These are phyloP conservation scores for Dicaeum eximium DNA, from an alignment of 2,113 vertebrate species.

Conservation along the genomic window DNA sequence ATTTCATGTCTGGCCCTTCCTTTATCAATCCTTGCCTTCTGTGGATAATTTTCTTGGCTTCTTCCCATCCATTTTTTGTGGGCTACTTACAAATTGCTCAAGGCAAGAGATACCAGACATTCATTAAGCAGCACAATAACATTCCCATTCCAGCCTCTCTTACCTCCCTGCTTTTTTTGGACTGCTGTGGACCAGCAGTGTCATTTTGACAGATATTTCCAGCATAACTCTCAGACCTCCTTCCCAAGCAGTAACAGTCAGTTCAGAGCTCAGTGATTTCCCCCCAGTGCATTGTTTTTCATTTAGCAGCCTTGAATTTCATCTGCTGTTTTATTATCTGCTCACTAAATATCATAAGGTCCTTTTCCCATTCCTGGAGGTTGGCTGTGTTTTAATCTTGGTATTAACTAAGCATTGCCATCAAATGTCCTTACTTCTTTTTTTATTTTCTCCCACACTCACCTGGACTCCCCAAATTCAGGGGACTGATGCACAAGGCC, in stretches of 20 bases:
- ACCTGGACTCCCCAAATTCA: neutral
- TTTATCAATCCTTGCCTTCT: neutral
- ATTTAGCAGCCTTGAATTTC: constrained; percentile 52
- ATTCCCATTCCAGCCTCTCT: neutral
- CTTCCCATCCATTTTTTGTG: neutral
- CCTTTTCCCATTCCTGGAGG: neutral
- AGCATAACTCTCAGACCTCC: neutral
- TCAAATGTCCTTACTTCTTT: neutral
- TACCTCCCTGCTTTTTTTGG: neutral
- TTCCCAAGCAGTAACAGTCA: neutral
- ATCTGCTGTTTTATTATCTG: constrained; percentile 13
- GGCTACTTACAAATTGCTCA: neutral
- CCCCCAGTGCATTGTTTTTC: constrained; percentile 50
- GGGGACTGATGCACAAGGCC: neutral
- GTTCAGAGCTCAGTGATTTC: constrained; percentile 14
- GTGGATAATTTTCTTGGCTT: neutral
- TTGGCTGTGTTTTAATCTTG: constrained; percentile 3
- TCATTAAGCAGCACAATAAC: neutral
- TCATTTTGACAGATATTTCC: constrained; percentile 29
- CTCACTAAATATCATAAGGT: constrained; percentile 26
- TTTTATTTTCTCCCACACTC: neutral
- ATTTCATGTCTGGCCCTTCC: neutral
- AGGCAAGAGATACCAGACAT: neutral
- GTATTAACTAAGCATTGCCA: neutral
- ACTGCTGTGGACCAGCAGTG: neutral